Percentiles rank a stretch among this genome's conserved stretches.
Evolutionary conservation across 2,797 vertebrate genomes (phyloP).

Genomic region (Pseudochirops corinnae): DNA sequence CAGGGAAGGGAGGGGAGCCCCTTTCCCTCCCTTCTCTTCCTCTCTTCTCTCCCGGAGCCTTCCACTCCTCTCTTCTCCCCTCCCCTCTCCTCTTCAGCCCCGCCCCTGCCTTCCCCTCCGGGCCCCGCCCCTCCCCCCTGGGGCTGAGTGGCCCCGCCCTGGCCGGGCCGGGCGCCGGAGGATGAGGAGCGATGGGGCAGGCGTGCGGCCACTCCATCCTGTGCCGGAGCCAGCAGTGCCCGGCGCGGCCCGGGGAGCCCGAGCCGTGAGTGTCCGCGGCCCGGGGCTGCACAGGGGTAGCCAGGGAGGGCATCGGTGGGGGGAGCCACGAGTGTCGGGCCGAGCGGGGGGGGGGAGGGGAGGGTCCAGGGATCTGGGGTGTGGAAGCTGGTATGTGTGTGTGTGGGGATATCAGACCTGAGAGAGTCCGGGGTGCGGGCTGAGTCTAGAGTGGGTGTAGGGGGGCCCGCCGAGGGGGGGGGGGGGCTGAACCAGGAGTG

Average conservation of each 20-base stretch:
- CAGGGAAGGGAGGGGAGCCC: conserved; percentile 34
- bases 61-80: conserved; percentile 40
- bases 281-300: conserved; percentile 44
- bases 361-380: conserved; percentile 38
- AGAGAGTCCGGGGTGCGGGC: background rate
- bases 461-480: background rate
- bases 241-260: conserved; percentile 81
- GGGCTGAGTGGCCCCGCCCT: conserved; percentile 48
- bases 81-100: background rate
- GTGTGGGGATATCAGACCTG: background rate
- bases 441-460: background rate
- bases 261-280: conserved; percentile 76
- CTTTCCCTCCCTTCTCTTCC: conserved; percentile 30
- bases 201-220: conserved; percentile 98
- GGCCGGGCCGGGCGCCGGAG: conserved; percentile 64
- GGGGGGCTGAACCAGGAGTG: conserved; percentile 68
- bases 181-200: conserved; percentile 97
- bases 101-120: conserved; percentile 54
- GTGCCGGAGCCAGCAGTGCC: conserved; percentile 94
- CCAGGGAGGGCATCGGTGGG: background rate
- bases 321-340: background rate
- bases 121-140: conserved; percentile 58
- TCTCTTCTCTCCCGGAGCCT: conserved; percentile 56
- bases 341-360: background rate
- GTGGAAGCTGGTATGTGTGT: background rate